Evolutionary conservation across 2,888 invertebrate genomes (phyloP), one percentile per base, ranked within the genome.

Genomic region (Diarsia rubi): DNA sequence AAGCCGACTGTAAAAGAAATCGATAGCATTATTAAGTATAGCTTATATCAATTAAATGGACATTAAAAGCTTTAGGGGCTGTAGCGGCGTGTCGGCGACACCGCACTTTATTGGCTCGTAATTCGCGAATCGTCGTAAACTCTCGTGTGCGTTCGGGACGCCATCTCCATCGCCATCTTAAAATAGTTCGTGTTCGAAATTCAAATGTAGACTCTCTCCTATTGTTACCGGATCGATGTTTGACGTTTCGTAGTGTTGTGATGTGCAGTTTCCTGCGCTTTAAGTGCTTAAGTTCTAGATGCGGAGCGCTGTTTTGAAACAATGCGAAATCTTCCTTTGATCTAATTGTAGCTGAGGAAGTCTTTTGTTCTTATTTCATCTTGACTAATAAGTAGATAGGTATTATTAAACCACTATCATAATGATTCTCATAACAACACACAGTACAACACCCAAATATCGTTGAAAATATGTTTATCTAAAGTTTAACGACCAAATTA

Each of bases 101-200:
- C 89, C 88, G 86, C 90, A 88, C 88, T 93, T 95, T 94, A 94
- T 92, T 88, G 90, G 89, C 90, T 91, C 92, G 89, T 94, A 94
- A 94, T 92, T 94, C 90, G 93, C 92, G 88, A 92, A 91, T 91
- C 84, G 88, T 91, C 93, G 92, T 94, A 92, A 94, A 94, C 89
- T 88, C 86, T 90, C 91, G 89, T 88, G 83, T 82, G 84, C 82
- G 89, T 88, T 92, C 91, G 90, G 90, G 91, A 90, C 91, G 91
- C 91, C 91, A 52, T 52, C 52, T n/a, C 52, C 47, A 47, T 21
- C 47, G 19, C 47, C 57, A 91, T 93, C 91, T 93, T 92, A 92
- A 93, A 93, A 93, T 94, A 94, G 92, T 90, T 90, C 86, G 87
- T 84, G 89, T 91, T 91, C 89, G 87, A 92, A 92, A 89, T 89